Evolutionary conservation across 2,113 vertebrate genomes (phyloP).

Genomic region (Lonchura striata): DNA sequence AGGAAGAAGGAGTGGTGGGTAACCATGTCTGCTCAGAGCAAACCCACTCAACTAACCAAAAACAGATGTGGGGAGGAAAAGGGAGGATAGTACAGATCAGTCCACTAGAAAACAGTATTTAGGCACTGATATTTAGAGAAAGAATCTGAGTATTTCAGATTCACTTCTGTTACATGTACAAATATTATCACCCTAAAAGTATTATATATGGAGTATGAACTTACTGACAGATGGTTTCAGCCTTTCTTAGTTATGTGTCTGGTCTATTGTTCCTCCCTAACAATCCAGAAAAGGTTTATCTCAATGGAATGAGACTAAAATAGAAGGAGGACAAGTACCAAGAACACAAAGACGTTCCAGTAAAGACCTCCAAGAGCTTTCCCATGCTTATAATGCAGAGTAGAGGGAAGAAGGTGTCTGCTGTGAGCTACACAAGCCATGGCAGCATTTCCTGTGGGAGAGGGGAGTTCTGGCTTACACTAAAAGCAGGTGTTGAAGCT

Average conservation of each 20-base stretch:
- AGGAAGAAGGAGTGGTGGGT: not conserved
- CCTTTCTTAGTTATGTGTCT: not conserved
- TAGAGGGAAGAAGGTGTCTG: not conserved
- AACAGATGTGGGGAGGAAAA: fast-evolving
- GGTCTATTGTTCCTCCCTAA: not conserved
- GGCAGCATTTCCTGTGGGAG: not conserved
- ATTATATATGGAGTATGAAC: not conserved
- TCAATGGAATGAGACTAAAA: not conserved
- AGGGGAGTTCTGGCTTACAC: not conserved
- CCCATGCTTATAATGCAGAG: not conserved
- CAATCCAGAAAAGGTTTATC: not conserved
- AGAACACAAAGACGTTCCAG: not conserved
- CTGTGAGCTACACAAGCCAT: not conserved
- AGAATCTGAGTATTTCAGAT: not conserved
- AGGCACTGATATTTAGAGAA: not conserved
- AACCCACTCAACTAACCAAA: not conserved
- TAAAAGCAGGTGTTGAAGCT: not conserved
- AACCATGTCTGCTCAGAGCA: not conserved
- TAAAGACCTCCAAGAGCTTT: not conserved
- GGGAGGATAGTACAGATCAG: not conserved
- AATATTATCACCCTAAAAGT: not conserved
- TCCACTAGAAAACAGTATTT: not conserved
- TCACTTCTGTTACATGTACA: not conserved
- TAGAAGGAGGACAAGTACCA: not conserved
- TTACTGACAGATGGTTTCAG: not conserved